Evolutionary conservation across 2,888 invertebrate species (phyloP), one percentile per base, ranked within the genome.

Genomic region (Pimpla rufipes): DNA sequence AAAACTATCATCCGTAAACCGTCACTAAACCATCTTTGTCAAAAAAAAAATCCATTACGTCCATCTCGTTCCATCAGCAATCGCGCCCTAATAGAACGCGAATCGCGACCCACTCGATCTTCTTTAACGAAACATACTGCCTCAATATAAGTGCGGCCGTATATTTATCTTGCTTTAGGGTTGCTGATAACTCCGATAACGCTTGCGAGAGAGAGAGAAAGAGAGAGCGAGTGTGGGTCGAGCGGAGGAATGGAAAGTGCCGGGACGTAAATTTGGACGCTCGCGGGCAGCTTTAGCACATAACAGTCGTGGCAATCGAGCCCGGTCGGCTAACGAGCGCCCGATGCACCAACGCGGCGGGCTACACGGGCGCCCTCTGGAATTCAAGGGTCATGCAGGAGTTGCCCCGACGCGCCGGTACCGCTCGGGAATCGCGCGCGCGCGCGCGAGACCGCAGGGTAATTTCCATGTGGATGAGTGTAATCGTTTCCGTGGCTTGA

Each of bases 391-490:
- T 80, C 80, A 62, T 76, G 83, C 71, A 71, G 66, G 80, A 83
- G 80, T 83, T 74, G n/a, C n/a, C n/a, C n/a, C n/a, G n/a, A n/a
- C 79, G 67, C 57, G 76, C 62, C 76, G 37, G 66, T 66, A n/a
- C 67, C 62, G 75, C 71, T 75, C 81, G 57, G 79, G 76, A 84
- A 81, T 81, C 80, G 80, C 77, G 73, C 80, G 83, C 80, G 83
- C 80, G 80, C 83, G 83, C 83, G 73, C 80, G 83, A 83, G 83
- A 83, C 83, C 83, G 83, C 83, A 80, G 73, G 77, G 83, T 83
- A 83, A 83, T 83, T 83, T 83, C 83, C 80, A 83, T 83, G 80
- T 83, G 77, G 83, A 62, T 62, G 62, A 73, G 83, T 83, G 80
- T 83, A 83, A 83, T 83, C 83, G 83, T 80, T 83, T 80, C 83